Evolutionary conservation across 2,888 invertebrate genomes (phyloP).

Genomic region (Gandaritis pyraliata): DNA sequence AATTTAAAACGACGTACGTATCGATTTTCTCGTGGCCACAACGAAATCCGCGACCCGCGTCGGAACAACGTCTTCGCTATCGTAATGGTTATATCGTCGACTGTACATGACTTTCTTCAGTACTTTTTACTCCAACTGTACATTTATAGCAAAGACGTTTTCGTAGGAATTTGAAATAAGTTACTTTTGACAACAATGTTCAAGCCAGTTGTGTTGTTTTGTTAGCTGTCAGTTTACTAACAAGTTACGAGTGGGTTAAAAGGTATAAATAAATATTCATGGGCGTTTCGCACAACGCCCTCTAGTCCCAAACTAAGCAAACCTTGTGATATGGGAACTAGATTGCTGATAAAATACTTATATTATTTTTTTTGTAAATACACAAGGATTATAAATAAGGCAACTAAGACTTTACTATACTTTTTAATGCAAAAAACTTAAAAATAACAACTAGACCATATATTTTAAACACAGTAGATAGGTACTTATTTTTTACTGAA

Average conservation of each 20-base stretch:
- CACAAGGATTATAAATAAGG: too few species aligned
- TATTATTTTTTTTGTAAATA: too few species aligned
- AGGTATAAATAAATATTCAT: not conserved
- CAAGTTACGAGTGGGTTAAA: constrained; percentile 16
- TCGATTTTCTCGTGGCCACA: constrained; percentile 47
- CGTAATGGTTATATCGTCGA: constrained; percentile 70
- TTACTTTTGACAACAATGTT: constrained; percentile 47
- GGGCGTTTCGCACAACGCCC: too few species aligned
- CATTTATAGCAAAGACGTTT: constrained; percentile 48
- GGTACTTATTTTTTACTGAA: too few species aligned
- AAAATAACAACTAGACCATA: too few species aligned
- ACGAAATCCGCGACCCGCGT: constrained; percentile 51
- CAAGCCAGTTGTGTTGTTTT: constrained; percentile 49
- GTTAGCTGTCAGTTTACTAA: constrained; percentile 51
- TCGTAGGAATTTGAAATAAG: constrained; percentile 46
- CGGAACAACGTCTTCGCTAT: constrained; percentile 64
- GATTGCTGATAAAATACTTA: too few species aligned
- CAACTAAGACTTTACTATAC: too few species aligned
- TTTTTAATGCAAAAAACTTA: too few species aligned
- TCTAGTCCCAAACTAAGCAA: too few species aligned
- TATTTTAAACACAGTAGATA: too few species aligned
- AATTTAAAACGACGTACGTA: too few species aligned
- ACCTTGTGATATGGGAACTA: too few species aligned
- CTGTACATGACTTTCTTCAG: constrained; percentile 48
- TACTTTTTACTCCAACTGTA: constrained; percentile 48